Evolutionary conservation across 2,797 vertebrate genomes (phyloP), one percentile per base, ranked within the genome.

Genomic region (Helostoma temminkii): DNA sequence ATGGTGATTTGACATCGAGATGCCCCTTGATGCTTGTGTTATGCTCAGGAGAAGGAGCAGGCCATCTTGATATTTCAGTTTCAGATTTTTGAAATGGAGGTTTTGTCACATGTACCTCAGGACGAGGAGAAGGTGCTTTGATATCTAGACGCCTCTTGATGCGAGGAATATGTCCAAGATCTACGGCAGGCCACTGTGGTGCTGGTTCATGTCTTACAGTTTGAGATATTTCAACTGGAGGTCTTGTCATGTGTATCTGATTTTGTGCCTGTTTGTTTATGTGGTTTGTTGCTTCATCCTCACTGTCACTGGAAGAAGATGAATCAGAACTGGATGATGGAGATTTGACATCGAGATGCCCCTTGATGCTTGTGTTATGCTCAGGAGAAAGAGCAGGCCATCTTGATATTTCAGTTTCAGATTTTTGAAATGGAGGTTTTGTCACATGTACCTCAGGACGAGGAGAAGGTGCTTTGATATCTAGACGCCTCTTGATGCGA

Each of bases 1-100:
- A 50, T 30, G 18, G 14, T 42, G 32, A 50, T 49, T 80, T 80
- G 28, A 84, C 46, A 61, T 85, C 81, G 0, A 80, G 16, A 70
- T 14, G 63, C 16, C 18, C 81, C 42, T 81, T 87, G 30, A 83
- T 3, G 0, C 5, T 5, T 6, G 21, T 34, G 0, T n/a, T 46
- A 15, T 22, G 1, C 8, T n/a, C 18, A 8, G 63, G 52, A 46
- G 78, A 5, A 0, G 73, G 0, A 1, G 1, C 1, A 56, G 81
- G 76, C 78, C 78, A 75, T 0, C 7, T 34, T 24, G 39, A 46
- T 10, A 15, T 78, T 34, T 0, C 16, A 18, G 15, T 16, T 39
- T 50, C 8, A 24, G 34, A 39, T 37, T 39, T 14, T 28, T 28
- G 24, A 18, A 42, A 28, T 19, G 25, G 39, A 28, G 15, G 3